Evolutionary conservation across 1,140 invertebrate genomes (phyloP).

Genomic region (Reticulitermes speratus): DNA sequence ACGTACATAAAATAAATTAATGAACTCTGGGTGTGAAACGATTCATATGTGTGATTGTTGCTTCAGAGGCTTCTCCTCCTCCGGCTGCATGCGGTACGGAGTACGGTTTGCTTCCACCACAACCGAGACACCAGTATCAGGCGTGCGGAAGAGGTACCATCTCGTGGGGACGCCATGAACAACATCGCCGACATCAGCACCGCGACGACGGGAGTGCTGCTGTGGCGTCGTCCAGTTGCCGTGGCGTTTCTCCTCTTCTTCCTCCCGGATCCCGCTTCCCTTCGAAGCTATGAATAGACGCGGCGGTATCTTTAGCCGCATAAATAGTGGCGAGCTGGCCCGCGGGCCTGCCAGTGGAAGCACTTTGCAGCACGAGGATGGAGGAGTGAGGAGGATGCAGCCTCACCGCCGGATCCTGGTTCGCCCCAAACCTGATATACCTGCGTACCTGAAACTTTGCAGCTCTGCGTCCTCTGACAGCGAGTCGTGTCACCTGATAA

Average conservation of each 20-base stretch:
- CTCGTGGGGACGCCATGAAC: slow-evolving; percentile 43
- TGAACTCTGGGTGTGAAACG: no score
- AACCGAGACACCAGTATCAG: not conserved
- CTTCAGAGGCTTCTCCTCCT: not conserved
- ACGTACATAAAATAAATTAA: no score
- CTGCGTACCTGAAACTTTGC: slow-evolving; percentile 35
- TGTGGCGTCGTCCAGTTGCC: slow-evolving; percentile 33
- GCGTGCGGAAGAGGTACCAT: slow-evolving; percentile 36
- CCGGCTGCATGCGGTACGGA: slow-evolving; percentile 55
- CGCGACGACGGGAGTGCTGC: slow-evolving; percentile 36
- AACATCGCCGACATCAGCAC: slow-evolving; percentile 13
- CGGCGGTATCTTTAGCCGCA: slow-evolving; percentile 47
- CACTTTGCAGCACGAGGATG: slow-evolving; percentile 35
- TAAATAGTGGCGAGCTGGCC: slow-evolving; percentile 46
- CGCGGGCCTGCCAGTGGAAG: slow-evolving; percentile 44
- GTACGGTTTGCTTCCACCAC: slow-evolving; percentile 49
- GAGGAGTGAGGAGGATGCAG: slow-evolving; percentile 34
- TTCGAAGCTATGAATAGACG: slow-evolving; percentile 45
- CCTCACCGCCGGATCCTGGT: slow-evolving; percentile 33
- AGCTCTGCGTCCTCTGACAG: not conserved
- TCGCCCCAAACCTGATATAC: slow-evolving; percentile 37
- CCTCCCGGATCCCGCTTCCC: slow-evolving; percentile 43
- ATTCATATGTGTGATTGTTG: not conserved
- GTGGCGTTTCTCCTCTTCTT: slow-evolving; percentile 8
- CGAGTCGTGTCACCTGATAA: not conserved